Percentiles rank a stretch among this genome's conserved stretches.
These are phyloP conservation scores for Actinopyga echinites DNA, from an alignment of 53 echinoderm and acorn worm genomes.

Conservation along the genomic window DNA sequence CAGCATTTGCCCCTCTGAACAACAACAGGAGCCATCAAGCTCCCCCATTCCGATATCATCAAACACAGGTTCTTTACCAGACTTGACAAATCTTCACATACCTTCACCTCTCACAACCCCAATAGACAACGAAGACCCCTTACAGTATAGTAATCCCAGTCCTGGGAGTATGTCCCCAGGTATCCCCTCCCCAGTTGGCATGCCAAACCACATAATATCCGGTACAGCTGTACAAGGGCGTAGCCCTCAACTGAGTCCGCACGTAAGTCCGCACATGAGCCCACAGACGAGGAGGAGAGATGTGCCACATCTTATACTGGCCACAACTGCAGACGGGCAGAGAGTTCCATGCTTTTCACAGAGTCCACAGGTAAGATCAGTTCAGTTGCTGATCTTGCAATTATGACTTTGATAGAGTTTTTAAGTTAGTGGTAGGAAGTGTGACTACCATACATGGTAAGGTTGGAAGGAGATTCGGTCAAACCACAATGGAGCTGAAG, in stretches of 20 bases:
- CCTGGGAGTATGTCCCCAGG: slow-evolving; percentile 40
- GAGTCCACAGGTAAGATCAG: background rate
- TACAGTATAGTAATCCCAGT: slow-evolving; percentile 34
- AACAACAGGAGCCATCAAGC: slow-evolving; percentile 66
- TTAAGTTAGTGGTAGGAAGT: too few species aligned
- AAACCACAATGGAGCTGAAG: too few species aligned
- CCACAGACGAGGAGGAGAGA: slow-evolving; percentile 75
- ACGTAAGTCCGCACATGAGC: slow-evolving; percentile 84
- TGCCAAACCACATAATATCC: slow-evolving; percentile 17
- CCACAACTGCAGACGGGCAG: background rate
- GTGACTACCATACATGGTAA: too few species aligned
- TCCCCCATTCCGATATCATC: slow-evolving; percentile 93
- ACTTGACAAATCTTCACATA: slow-evolving; percentile 99
- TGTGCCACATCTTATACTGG: slow-evolving; percentile 25
- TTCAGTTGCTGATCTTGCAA: too few species aligned
- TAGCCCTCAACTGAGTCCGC: slow-evolving; percentile 73
- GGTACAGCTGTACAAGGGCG: slow-evolving; percentile 20
- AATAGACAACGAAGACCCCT: slow-evolving; percentile 82
- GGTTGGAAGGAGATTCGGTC: too few species aligned
- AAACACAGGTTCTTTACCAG: slow-evolving; percentile 96
- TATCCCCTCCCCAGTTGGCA: slow-evolving; percentile 11
- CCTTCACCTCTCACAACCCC: slow-evolving; percentile 95
- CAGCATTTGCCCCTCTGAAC: slow-evolving; percentile 94
- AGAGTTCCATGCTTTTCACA: slow-evolving; percentile 28
- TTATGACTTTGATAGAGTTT: too few species aligned